Evolutionary conservation across 37 sponge, comb jelly and placozoan genomes (phyloP).

Genomic region (Petrosia ficiformis): DNA sequence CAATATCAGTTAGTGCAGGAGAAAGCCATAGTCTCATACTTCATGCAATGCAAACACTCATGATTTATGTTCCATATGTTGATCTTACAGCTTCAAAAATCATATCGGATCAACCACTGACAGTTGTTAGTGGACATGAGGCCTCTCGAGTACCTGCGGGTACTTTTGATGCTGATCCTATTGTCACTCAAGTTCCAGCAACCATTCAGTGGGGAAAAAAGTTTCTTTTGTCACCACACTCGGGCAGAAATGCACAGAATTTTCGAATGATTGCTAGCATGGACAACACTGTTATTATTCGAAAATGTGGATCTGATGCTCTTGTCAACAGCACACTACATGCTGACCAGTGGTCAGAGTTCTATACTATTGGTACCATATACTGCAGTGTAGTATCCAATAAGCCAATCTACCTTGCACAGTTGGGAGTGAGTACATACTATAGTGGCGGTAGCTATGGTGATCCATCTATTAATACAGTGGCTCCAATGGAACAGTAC

Average conservation of each 20-base stretch:
- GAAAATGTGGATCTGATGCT: not conserved
- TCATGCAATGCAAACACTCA: conserved; percentile 1
- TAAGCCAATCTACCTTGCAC: not conserved
- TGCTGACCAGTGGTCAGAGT: not conserved
- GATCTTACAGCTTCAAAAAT: conserved; percentile 20
- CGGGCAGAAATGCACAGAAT: conserved; percentile 7
- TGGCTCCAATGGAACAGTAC: conserved; percentile 18
- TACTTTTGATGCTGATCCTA: conserved; percentile 1
- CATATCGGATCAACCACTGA: conserved; percentile 12
- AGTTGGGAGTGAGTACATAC: not conserved
- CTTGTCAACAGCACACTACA: not conserved
- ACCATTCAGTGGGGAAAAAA: conserved; percentile 4
- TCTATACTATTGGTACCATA: not conserved
- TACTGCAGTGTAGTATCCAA: conserved; percentile 1
- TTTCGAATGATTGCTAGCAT: not conserved
- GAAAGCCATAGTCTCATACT: not conserved
- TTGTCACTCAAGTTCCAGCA: conserved; percentile 11
- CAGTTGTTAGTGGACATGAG: conserved; percentile 22
- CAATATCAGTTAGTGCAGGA: not conserved
- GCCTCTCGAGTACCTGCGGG: not conserved
- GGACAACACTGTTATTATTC: not conserved
- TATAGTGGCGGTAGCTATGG: not conserved
- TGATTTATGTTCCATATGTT: not conserved
- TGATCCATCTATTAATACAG: conserved; percentile 11
- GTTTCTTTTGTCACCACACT: conserved; percentile 9